phyloP scores from a whole-genome alignment of 2,113 vertebrate species.

The Amazona guildingii region DNA sequence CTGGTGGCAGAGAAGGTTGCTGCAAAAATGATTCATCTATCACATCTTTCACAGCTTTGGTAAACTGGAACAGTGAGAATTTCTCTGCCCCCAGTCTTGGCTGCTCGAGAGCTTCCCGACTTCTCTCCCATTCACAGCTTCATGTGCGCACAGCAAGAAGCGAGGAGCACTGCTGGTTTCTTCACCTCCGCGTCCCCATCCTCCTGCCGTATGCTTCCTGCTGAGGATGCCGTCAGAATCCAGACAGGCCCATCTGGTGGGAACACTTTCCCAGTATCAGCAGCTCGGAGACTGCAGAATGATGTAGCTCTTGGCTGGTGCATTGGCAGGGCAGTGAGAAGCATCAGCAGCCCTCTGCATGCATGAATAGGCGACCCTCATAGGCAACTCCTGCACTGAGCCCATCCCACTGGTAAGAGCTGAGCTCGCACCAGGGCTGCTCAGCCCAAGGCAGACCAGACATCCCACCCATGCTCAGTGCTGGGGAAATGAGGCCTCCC shows the following conservation, averaged over 20 bases:
- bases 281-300: accelerated
- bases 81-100: background rate
- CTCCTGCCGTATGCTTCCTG: background rate
- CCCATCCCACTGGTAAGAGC: accelerated
- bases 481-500: background rate
- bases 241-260: background rate
- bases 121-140: constrained; percentile 22
- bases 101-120: background rate
- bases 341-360: background rate
- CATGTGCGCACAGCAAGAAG: accelerated
- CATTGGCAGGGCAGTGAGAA: accelerated
- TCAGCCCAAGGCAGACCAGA: background rate
- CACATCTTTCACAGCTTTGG: constrained; percentile 44
- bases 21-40: constrained; percentile 62
- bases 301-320: accelerated
- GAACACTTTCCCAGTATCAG: background rate
- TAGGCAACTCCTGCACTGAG: accelerated
- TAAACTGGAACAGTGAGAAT: background rate
- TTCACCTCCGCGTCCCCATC: background rate
- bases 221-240: background rate
- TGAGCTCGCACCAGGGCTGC: background rate
- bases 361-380: accelerated
- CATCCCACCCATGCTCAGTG: background rate
- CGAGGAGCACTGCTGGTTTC: background rate
- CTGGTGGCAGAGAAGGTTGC: background rate